These are phyloP conservation scores for Bursaphelenchus okinawaensis DNA, from an alignment of 2,888 invertebrate genomes.

Conservation along the genomic window DNA sequence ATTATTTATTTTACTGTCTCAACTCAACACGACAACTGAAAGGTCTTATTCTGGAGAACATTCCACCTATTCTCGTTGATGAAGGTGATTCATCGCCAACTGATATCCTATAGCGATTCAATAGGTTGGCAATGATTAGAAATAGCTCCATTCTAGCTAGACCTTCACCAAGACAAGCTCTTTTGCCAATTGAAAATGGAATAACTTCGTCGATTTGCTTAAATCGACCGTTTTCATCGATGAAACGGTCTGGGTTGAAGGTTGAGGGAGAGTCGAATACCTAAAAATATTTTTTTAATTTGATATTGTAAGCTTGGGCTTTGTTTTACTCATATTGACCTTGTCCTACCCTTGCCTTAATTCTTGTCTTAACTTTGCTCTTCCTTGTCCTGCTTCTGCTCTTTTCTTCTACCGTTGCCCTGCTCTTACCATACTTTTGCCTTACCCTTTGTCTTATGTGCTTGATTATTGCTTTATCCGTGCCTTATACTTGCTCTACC, in stretches of 20 bases:
- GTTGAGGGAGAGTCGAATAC: conserved; percentile 34
- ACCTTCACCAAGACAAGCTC: conserved; percentile 17
- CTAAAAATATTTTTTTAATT: no score
- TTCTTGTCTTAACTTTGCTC: no score
- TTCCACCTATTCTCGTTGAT: not conserved
- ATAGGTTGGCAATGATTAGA: conserved; percentile 3
- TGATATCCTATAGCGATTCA: not conserved
- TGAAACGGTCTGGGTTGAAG: conserved; percentile 38
- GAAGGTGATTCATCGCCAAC: not conserved
- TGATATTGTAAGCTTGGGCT: no score
- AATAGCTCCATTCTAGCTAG: conserved; percentile 8
- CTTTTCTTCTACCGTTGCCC: no score
- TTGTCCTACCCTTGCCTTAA: no score
- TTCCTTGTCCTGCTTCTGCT: no score
- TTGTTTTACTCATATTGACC: no score
- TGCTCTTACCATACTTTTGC: no score
- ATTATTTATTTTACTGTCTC: no score
- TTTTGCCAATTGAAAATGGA: conserved; percentile 32
- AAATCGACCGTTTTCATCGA: conserved; percentile 30
- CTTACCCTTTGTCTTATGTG: no score
- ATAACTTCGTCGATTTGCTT: conserved; percentile 26
- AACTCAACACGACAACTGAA: not conserved
- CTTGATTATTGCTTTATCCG: no score
- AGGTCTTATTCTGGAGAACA: not conserved
- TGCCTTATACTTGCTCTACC: no score